Evolutionary conservation across 2,113 vertebrate genomes (phyloP), one percentile per base, ranked within the genome.

Genomic region (Salvator merianae): DNA sequence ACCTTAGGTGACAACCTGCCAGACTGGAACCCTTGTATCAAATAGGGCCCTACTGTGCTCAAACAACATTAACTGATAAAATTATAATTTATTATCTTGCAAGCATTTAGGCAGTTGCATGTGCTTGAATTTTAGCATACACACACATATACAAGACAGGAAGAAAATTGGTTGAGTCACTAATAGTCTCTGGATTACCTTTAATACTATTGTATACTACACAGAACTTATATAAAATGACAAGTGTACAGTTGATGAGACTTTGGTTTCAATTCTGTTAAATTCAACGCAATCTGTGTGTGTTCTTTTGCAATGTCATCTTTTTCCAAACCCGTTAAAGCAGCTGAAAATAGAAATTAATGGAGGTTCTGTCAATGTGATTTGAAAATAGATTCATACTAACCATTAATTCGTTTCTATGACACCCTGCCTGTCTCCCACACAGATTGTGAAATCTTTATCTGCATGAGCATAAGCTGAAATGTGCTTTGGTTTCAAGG

Each of bases 71-170:
- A 81, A 2, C 2, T 78, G 0, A 5, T 86, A 66, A 84, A 89
- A 77, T 91, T 86, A 79, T 72, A 88, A 81, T 77, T 32, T 77
- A 32, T 20, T 7, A 76, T 32, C 30, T 73, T 75, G n/a, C 38
- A 82, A 76, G 87, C 88, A 87, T 88, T 87, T 79, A 82, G 28
- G 68, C 40, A 82, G 78, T 86, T 85, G 50, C 12, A 62, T 55
- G 14, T 2, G 43, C 43, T 47, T 47, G 43, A 47, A 47, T 47
- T 47, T 47, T 47, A 47, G 10, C 10, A 47, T 47, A 9, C 43
- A 47, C 43, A 47, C 43, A 9, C 43, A 47, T 47, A 47, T 47
- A 47, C 43, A 47, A 47, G 43, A 50, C 7, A 14, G 18, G 50
- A 34, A 69, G 86, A 79, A 85, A 79, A 92, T 38, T 3, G 1